Evolutionary conservation across 2,888 invertebrate species (phyloP).

Genomic region (Heteromyza rotundicornis): DNA sequence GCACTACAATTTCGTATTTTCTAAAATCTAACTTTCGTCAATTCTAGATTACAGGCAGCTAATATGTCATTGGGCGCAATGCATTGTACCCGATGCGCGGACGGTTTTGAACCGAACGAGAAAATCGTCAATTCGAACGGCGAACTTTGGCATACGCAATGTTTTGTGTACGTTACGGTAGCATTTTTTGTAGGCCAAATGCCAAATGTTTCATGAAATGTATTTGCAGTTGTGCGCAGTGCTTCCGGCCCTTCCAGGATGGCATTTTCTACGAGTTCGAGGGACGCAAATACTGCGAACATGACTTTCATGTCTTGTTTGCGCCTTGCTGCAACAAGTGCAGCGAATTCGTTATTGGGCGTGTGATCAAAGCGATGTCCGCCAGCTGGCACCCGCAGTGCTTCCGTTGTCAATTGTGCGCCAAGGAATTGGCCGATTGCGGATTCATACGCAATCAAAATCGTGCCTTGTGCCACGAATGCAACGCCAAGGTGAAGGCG

Average conservation of each 20-base stretch:
- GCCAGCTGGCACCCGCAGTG: constrained; percentile 98
- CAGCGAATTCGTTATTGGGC: constrained; percentile 95
- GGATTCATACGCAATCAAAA: constrained; percentile 93
- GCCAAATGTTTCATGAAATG: no score
- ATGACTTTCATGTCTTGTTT: constrained; percentile 97
- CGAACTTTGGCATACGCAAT: constrained; percentile 98
- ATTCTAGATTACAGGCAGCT: constrained; percentile 53
- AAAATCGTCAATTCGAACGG: constrained; percentile 99
- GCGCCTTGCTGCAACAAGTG: constrained; percentile 91
- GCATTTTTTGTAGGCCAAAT: not conserved
- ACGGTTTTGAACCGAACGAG: constrained; percentile 95
- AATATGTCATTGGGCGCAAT: constrained; percentile 89
- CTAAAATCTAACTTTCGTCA: not conserved
- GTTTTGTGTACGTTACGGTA: constrained; percentile 86
- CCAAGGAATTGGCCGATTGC: constrained; percentile 89
- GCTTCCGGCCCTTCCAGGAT: constrained; percentile 96
- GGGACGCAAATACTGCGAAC: constrained; percentile 98
- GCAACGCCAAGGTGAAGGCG: constrained; percentile 95
- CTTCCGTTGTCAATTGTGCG: constrained; percentile 95
- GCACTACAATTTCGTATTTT: no score
- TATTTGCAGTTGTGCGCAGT: constrained; percentile 87
- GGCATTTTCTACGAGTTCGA: constrained; percentile 99
- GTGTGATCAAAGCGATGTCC: constrained; percentile 99
- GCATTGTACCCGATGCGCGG: constrained; percentile 94
- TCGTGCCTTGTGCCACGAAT: constrained; percentile 91